Conservation (phyloP, 1,140 invertebrate genomes). For the Akabosia matsudoensis region DNA sequence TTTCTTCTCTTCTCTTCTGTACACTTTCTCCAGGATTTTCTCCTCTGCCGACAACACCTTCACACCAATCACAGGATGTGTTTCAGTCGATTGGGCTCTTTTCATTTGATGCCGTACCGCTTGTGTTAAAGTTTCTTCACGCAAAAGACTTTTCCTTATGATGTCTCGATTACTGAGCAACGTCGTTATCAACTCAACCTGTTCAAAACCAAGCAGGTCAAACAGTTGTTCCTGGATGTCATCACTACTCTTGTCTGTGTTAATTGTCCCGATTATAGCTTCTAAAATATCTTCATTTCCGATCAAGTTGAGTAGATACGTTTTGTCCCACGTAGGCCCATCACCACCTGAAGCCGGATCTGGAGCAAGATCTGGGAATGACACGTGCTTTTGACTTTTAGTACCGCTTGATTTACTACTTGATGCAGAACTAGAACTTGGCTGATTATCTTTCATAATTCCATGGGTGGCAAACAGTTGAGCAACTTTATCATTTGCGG, state of each 20-base stretch:
- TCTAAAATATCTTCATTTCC: slow-evolving; percentile 58
- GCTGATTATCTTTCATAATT: not conserved
- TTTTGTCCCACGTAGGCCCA: slow-evolving; percentile 37
- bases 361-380: not conserved
- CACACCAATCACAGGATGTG: slow-evolving; percentile 42
- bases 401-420: not conserved
- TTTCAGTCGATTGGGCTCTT: slow-evolving; percentile 30
- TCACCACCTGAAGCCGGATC: not conserved
- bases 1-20: slow-evolving; percentile 85
- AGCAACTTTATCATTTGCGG: slow-evolving; percentile 13
- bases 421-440: not conserved
- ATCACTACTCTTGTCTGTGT: slow-evolving; percentile 64
- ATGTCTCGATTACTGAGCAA: slow-evolving; percentile 66
- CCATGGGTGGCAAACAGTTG: slow-evolving; percentile 8
- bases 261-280: slow-evolving; percentile 60
- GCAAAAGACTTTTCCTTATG: slow-evolving; percentile 36
- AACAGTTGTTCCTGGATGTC: slow-evolving; percentile 77
- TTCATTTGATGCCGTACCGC: slow-evolving; percentile 39
- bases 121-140: slow-evolving; percentile 30
- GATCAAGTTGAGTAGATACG: slow-evolving; percentile 35
- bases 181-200: slow-evolving; percentile 78
- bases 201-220: slow-evolving; percentile 80
- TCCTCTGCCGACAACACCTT: slow-evolving; percentile 77
- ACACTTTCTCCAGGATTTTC: slow-evolving; percentile 72
- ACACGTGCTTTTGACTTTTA: not conserved